These are phyloP conservation scores for Heliconius hortense DNA, from an alignment of 2,888 invertebrate species.

Conservation along the genomic window DNA sequence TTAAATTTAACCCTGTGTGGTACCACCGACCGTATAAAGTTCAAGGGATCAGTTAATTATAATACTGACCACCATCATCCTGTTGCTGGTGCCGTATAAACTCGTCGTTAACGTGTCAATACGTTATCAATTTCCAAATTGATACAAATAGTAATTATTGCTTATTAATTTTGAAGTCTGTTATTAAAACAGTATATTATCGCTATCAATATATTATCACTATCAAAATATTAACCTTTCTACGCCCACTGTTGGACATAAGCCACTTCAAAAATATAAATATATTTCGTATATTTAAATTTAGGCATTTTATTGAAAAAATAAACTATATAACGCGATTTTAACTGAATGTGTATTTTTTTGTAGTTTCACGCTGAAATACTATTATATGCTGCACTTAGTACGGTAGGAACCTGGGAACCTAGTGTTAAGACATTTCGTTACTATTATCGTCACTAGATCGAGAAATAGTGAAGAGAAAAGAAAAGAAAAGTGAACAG, in stretches of 20 bases:
- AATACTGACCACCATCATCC: constrained; percentile 55
- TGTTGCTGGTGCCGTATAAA: constrained; percentile 54
- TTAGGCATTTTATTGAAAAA: no score
- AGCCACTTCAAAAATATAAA: neutral
- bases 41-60: constrained; percentile 62
- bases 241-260: neutral
- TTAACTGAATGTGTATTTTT: no score
- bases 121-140: constrained; percentile 50
- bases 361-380: no score
- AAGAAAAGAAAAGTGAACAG: no score
- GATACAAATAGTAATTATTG: constrained; percentile 19
- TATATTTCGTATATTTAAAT: no score
- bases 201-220: neutral
- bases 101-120: constrained; percentile 56
- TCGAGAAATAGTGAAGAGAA: no score
- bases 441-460: no score
- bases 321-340: no score
- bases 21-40: constrained; percentile 48
- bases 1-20: constrained; percentile 19
- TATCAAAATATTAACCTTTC: neutral
- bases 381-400: no score
- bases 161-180: neutral
- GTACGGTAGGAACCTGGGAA: no score
- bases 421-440: no score
- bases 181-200: constrained; percentile 15